phyloP scores from a whole-genome alignment of 2,797 vertebrate genomes.

The Cynopterus sphinx region DNA sequence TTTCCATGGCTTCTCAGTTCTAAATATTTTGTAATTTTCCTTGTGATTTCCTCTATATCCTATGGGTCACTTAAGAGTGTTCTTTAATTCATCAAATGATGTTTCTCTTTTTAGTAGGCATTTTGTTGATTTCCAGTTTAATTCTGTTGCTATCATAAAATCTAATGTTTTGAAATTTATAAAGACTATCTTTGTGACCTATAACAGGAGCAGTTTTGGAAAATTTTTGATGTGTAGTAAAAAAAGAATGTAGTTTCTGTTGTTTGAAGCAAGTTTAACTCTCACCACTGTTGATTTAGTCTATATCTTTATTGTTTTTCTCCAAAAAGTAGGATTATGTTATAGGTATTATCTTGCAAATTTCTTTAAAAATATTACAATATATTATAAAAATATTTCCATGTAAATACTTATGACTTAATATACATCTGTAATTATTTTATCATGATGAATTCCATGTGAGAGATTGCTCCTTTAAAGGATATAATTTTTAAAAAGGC shows the following conservation, averaged over 20 bases:
- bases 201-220: background rate
- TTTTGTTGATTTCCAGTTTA: constrained; percentile 47
- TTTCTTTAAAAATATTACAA: background rate
- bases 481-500: background rate
- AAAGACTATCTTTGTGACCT: background rate
- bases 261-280: background rate
- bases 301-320: background rate
- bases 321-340: background rate
- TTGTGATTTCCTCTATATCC: constrained; percentile 12
- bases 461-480: background rate
- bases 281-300: background rate
- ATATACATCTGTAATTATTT: constrained; percentile 11
- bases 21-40: constrained; percentile 44
- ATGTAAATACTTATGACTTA: background rate
- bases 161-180: constrained; percentile 38
- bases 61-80: background rate
- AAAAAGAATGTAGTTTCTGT: background rate
- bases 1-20: constrained; percentile 24
- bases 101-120: constrained; percentile 1
- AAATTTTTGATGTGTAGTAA: background rate
- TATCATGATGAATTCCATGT: background rate
- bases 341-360: background rate
- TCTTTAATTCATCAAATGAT: constrained; percentile 24
- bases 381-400: background rate
- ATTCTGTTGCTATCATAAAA: constrained; percentile 13